Evolutionary conservation across 2,113 vertebrate genomes (phyloP).

Genomic region (Fulica atra): DNA sequence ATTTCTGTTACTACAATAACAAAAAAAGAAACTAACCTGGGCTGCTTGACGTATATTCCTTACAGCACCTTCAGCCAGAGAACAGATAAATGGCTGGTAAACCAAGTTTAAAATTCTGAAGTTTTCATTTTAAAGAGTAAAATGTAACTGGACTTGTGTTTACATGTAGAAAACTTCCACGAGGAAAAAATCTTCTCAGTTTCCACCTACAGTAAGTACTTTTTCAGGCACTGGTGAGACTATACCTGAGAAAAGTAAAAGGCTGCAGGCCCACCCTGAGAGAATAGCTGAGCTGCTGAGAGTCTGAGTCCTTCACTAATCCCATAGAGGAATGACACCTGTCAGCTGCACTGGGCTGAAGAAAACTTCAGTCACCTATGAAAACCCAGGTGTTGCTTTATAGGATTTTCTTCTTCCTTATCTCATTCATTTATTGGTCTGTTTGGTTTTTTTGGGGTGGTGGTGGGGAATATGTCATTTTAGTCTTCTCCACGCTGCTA

Average conservation of each 20-base stretch:
- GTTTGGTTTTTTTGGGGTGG: too few relatives aligned
- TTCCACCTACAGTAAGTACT: neutral
- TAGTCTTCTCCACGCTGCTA: accelerated
- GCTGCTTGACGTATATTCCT: neutral
- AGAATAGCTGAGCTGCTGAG: neutral
- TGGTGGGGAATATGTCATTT: too few relatives aligned
- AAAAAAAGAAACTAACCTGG: neutral
- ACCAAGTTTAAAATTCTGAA: neutral
- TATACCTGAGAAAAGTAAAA: neutral
- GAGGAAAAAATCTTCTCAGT: neutral
- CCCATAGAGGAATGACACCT: neutral
- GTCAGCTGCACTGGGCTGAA: neutral
- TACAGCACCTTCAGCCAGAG: neutral
- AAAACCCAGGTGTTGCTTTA: neutral
- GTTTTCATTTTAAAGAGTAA: neutral
- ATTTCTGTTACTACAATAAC: neutral
- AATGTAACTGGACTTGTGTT: neutral
- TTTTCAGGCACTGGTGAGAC: neutral
- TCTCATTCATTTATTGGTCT: neutral
- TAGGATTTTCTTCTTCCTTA: neutral
- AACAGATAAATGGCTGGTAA: neutral
- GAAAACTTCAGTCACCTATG: neutral
- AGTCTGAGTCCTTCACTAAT: neutral
- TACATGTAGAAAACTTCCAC: neutral
- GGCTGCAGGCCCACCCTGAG: neutral